A percentile compares a stretch with the other conserved stretches of the same genome.
Evolutionary conservation across 1,140 invertebrate species (phyloP).

Genomic region (Rhyacophila brunnea): DNA sequence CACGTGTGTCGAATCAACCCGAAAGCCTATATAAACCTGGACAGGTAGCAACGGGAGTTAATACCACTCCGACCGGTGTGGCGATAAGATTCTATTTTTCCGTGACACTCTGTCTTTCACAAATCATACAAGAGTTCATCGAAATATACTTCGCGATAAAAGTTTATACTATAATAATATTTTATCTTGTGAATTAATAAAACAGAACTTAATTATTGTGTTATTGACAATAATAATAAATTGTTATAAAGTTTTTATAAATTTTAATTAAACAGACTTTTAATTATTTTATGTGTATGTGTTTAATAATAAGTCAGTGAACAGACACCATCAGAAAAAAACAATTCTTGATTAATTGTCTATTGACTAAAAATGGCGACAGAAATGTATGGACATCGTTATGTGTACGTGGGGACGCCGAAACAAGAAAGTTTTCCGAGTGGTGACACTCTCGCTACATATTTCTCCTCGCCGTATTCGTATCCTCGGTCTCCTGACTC

Average conservation of each 20-base stretch:
- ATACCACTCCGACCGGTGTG: conserved; percentile 28
- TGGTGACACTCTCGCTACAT: conserved; percentile 41
- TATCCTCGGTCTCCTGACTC: conserved; percentile 54
- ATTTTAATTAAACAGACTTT: neutral
- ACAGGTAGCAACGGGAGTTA: conserved; percentile 26
- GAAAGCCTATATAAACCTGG: conserved; percentile 30
- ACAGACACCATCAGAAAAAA: neutral
- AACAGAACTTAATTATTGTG: too few relatives aligned
- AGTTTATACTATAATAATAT: too few relatives aligned
- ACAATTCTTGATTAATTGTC: neutral
- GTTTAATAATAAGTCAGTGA: neutral
- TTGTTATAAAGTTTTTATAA: neutral
- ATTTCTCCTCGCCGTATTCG: conserved; percentile 39
- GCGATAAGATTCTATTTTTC: conserved; percentile 10
- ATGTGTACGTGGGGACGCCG: conserved; percentile 40
- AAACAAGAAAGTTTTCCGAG: conserved; percentile 48
- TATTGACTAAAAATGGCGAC: conserved; percentile 41
- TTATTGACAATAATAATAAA: conserved; percentile 1
- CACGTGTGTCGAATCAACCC: conserved; percentile 17
- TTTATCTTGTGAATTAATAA: too few relatives aligned
- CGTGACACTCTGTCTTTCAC: neutral
- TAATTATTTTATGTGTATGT: neutral
- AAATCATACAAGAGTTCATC: conserved; percentile 7
- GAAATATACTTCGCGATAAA: conserved; percentile 12
- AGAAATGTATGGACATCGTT: conserved; percentile 53